A percentile compares a stretch with the other conserved stretches of the same genome.
Conservation (phyloP, 2,113 vertebrate genomes). For the Pterocles burchelli region DNA sequence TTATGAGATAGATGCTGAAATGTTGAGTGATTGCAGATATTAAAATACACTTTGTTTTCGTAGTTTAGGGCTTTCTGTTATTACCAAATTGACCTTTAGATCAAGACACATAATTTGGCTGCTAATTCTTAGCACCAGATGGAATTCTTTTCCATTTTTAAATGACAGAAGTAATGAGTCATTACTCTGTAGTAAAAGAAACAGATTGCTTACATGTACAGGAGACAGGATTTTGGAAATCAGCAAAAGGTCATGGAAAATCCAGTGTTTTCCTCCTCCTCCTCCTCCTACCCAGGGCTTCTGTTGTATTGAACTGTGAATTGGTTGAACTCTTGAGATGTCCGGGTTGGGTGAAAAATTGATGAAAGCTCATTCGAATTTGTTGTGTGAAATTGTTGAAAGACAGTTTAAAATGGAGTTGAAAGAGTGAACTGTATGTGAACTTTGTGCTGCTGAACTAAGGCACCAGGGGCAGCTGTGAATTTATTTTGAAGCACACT, state of each 20-base stretch:
- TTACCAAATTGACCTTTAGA: not conserved
- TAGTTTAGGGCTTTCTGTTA: not conserved
- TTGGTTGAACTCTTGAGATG: not conserved
- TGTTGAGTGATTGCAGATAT: not conserved
- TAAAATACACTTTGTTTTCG: not conserved
- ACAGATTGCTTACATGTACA: not conserved
- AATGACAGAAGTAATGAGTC: not conserved
- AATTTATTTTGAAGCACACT: not conserved
- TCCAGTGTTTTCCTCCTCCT: not conserved
- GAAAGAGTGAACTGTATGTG: not conserved
- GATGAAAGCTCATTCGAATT: not conserved
- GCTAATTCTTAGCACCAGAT: not conserved
- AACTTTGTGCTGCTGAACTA: not conserved
- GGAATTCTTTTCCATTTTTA: not conserved
- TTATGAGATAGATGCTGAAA: not conserved
- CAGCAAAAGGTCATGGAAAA: not conserved
- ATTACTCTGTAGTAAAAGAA: not conserved
- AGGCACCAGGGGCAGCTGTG: not conserved
- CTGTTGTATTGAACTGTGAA: not conserved
- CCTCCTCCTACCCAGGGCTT: not conserved
- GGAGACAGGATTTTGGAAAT: not conserved
- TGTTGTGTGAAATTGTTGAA: not conserved
- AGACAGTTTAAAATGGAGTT: not conserved
- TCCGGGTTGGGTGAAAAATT: not conserved
- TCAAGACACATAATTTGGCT: not conserved